phyloP scores from a whole-genome alignment of 2,797 vertebrate species.

The Echiichthys vipera region DNA sequence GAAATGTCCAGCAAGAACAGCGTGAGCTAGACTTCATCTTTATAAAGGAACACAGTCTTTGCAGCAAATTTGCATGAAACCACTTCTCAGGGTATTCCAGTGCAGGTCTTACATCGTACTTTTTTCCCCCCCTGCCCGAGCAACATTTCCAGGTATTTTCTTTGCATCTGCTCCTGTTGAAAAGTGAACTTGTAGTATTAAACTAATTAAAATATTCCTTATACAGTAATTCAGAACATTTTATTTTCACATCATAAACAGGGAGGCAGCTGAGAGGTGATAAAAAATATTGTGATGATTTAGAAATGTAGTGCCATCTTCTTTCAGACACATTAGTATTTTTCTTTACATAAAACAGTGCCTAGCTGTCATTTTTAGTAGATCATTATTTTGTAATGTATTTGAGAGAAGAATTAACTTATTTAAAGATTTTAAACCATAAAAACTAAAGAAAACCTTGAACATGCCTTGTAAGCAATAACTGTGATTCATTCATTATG shows the following conservation, averaged over 20 bases:
- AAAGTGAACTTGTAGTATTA: constrained; percentile 14
- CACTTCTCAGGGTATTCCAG: neutral
- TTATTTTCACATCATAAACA: constrained; percentile 34
- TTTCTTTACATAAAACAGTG: constrained; percentile 10
- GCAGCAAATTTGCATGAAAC: constrained; percentile 6
- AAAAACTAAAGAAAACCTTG: no score
- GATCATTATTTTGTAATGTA: constrained; percentile 5
- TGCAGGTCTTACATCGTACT: neutral
- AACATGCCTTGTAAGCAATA: constrained; percentile 4
- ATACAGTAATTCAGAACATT: constrained; percentile 30
- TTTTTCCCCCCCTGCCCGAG: neutral
- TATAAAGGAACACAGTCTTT: constrained; percentile 9
- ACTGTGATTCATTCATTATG: neutral
- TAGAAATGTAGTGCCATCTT: constrained; percentile 20
- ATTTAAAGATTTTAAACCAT: no score
- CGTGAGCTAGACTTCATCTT: neutral
- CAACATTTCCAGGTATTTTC: constrained; percentile 2
- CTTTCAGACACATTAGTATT: constrained; percentile 42
- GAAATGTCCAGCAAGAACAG: constrained; percentile 15
- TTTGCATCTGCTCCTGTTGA: constrained; percentile 2
- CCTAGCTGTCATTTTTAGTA: constrained; percentile 6
- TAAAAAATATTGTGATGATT: constrained; percentile 26
- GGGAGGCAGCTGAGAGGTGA: neutral
- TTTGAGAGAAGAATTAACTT: constrained; percentile 1
- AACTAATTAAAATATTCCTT: no score